phyloP scores from a whole-genome alignment of 2,888 invertebrate genomes.

The Andrena dorsata region DNA sequence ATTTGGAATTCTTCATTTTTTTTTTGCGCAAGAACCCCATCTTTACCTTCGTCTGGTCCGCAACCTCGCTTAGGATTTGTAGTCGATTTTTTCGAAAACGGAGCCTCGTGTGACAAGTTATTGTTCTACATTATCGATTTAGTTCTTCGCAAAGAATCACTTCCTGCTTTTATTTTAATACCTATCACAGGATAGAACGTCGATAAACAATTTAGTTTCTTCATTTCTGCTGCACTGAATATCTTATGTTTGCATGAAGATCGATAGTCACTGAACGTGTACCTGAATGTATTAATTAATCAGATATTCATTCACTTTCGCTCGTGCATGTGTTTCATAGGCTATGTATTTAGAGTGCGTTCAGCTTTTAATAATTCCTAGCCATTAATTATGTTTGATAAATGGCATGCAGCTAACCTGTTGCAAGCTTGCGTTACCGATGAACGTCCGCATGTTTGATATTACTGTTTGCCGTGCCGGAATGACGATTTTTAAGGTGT shows the following conservation, averaged over 20 bases:
- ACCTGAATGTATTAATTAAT: background rate
- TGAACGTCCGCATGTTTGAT: too few species aligned
- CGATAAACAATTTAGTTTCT: background rate
- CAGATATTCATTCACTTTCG: background rate
- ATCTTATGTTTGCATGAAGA: background rate
- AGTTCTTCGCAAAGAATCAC: background rate
- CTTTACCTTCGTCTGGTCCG: too few species aligned
- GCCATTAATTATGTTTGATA: too few species aligned
- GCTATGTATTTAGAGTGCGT: background rate
- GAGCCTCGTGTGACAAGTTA: background rate
- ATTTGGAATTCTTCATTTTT: too few species aligned
- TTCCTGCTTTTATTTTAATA: too few species aligned
- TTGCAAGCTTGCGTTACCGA: too few species aligned
- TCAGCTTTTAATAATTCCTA: background rate
- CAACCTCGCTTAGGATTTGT: background rate
- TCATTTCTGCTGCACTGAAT: background rate
- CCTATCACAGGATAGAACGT: too few species aligned
- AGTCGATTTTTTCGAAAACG: background rate
- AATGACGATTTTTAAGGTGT: background rate
- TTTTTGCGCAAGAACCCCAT: too few species aligned
- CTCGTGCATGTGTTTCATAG: background rate
- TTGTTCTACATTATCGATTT: background rate
- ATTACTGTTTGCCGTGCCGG: too few species aligned
- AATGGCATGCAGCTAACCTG: too few species aligned
- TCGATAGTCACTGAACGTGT: background rate